Conservation (phyloP, 1,140 invertebrate species). For the Eriosoma lanigerum region DNA sequence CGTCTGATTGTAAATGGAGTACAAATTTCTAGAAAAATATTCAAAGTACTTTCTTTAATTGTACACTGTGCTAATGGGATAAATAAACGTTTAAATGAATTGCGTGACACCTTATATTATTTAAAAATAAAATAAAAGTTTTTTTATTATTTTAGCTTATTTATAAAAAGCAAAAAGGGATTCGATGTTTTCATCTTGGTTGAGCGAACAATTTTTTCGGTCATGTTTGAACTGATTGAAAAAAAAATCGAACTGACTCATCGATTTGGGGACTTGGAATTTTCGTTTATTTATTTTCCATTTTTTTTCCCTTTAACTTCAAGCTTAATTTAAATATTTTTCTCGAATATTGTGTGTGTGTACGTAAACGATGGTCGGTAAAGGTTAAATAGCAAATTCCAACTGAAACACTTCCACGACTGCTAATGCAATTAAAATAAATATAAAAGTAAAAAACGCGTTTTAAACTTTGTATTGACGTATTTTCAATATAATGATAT, state of each 20-base stretch:
- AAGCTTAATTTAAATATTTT: slow-evolving; percentile 46
- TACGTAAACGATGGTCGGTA: slow-evolving; percentile 24
- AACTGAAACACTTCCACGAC: slow-evolving; percentile 20
- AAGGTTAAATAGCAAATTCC: slow-evolving; percentile 35
- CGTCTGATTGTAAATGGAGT: background rate
- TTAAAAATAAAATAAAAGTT: slow-evolving; percentile 36
- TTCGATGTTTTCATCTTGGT: slow-evolving; percentile 34
- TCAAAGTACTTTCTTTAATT: slow-evolving; percentile 23
- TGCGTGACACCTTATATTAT: slow-evolving; percentile 25
- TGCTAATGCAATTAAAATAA: slow-evolving; percentile 46
- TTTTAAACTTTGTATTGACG: slow-evolving; percentile 8
- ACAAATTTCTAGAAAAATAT: slow-evolving; percentile 20
- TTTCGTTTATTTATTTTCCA: slow-evolving; percentile 46
- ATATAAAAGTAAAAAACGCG: slow-evolving; percentile 32
- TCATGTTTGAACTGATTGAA: slow-evolving; percentile 47
- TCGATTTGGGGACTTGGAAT: slow-evolving; percentile 37
- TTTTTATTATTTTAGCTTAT: slow-evolving; percentile 42
- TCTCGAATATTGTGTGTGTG: slow-evolving; percentile 15
- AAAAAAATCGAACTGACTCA: slow-evolving; percentile 35
- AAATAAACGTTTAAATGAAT: slow-evolving; percentile 45
- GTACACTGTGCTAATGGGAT: slow-evolving; percentile 12
- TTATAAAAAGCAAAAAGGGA: slow-evolving; percentile 45
- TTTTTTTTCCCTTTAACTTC: slow-evolving; percentile 14
- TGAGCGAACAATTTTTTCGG: slow-evolving; percentile 30
- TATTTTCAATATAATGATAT: background rate